Percentiles rank a stretch among this genome's conserved stretches.
These are phyloP conservation scores for Himalopsyche tibetana DNA, from an alignment of 2,888 invertebrate genomes.

Conservation along the genomic window DNA sequence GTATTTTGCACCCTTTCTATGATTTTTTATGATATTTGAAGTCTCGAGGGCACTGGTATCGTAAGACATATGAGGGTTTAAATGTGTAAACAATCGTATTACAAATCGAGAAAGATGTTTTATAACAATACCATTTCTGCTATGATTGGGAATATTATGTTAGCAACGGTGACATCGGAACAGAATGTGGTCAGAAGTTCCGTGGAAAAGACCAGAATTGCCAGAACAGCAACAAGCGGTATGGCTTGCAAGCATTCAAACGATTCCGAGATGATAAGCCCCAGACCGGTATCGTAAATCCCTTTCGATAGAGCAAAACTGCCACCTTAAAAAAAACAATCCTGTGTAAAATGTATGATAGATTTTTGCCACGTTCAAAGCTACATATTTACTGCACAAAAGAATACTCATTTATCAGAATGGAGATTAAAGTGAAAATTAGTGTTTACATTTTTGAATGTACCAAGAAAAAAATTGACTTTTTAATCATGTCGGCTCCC, in stretches of 20 bases:
- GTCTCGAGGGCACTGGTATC: too few species aligned
- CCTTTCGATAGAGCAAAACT: conserved; percentile 79
- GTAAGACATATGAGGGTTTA: too few species aligned
- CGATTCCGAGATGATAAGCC: conserved; percentile 71
- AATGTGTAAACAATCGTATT: background rate
- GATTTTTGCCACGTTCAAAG: background rate
- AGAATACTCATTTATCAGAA: too few species aligned
- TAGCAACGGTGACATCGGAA: conserved; percentile 89
- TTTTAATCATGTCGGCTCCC: too few species aligned
- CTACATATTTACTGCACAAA: too few species aligned
- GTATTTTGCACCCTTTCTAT: too few species aligned
- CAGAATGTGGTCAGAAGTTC: conserved; percentile 85
- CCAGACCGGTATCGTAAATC: conserved; percentile 74
- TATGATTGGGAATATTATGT: conserved; percentile 84
- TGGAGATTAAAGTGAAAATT: too few species aligned
- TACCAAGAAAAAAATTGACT: too few species aligned
- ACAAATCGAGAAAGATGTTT: background rate
- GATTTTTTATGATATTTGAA: too few species aligned
- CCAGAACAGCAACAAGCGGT: conserved; percentile 71
- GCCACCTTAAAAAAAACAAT: conserved; percentile 70
- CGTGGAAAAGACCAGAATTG: conserved; percentile 74
- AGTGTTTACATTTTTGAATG: too few species aligned
- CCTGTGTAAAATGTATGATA: too few species aligned
- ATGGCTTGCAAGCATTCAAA: conserved; percentile 68
- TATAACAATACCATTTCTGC: conserved; percentile 80